These are phyloP conservation scores for Oncopeltus fasciatus DNA, from an alignment of 1,140 invertebrate genomes.

Conservation along the genomic window DNA sequence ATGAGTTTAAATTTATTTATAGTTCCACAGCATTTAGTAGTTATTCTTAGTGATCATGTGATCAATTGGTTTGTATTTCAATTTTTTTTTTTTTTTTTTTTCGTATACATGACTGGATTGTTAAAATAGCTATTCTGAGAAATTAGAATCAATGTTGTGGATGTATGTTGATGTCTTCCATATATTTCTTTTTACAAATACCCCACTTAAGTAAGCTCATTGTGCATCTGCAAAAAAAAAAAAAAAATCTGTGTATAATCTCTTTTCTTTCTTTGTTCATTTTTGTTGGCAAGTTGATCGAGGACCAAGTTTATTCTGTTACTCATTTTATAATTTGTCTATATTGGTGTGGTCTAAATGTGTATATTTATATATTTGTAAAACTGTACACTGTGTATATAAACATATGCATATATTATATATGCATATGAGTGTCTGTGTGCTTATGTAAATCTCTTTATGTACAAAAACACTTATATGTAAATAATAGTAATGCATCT, in stretches of 20 bases:
- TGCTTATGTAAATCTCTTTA: background rate
- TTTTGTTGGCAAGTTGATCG: conserved; percentile 10
- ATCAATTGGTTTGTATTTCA: too few species aligned
- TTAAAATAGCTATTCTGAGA: too few species aligned
- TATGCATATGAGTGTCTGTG: background rate
- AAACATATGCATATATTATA: background rate
- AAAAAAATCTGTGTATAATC: background rate
- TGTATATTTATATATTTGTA: conserved; percentile 17
- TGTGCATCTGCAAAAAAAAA: background rate
- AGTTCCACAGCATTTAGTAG: too few species aligned
- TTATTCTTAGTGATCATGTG: too few species aligned
- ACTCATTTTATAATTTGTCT: background rate
- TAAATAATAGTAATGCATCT: background rate
- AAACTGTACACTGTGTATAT: background rate
- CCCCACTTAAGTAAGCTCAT: background rate
- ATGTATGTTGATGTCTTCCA: conserved; percentile 17
- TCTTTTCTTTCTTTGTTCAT: background rate
- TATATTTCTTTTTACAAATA: background rate
- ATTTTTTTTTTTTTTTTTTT: too few species aligned
- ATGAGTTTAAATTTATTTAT: too few species aligned
- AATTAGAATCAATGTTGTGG: background rate
- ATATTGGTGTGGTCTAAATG: background rate
- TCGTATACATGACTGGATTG: too few species aligned
- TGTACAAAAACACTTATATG: background rate
- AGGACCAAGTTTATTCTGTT: conserved; percentile 15